Conservation (phyloP, 2,888 invertebrate genomes). For the Papilio protenor region DNA sequence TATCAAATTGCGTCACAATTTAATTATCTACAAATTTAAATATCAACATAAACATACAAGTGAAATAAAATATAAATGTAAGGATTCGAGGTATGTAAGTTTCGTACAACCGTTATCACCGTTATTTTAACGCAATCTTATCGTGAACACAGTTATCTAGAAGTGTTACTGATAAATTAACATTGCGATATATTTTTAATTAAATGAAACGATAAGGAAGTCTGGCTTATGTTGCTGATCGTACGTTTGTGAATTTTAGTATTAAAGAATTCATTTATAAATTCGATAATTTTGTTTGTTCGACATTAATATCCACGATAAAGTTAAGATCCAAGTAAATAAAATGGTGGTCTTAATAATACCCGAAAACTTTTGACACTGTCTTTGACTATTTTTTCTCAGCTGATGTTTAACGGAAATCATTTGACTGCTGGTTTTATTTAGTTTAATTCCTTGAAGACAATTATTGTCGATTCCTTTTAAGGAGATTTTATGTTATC, state of each 20-base stretch:
- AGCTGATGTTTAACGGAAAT: too few species aligned
- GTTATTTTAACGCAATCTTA: slow-evolving; percentile 25
- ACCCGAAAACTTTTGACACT: neutral
- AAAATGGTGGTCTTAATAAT: too few species aligned
- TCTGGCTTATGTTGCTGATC: neutral
- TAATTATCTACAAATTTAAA: neutral
- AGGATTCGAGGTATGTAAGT: neutral
- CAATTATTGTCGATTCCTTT: slow-evolving; percentile 6
- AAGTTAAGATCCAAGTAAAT: too few species aligned
- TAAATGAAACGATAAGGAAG: slow-evolving; percentile 22
- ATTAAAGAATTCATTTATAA: neutral
- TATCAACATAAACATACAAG: neutral
- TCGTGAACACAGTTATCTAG: slow-evolving; percentile 25
- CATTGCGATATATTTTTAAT: slow-evolving; percentile 38
- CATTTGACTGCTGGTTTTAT: neutral
- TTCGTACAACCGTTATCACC: slow-evolving; percentile 6
- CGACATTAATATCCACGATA: too few species aligned
- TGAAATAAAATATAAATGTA: neutral
- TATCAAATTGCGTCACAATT: neutral
- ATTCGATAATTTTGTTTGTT: neutral
- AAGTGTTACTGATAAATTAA: slow-evolving; percentile 33
- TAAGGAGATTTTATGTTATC: neutral
- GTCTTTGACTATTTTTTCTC: too few species aligned
- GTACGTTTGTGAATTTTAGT: neutral
- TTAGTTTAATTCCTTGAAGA: neutral